phyloP scores from a whole-genome alignment of 2,113 vertebrate genomes.

The Cynoglossus semilaevis region DNA sequence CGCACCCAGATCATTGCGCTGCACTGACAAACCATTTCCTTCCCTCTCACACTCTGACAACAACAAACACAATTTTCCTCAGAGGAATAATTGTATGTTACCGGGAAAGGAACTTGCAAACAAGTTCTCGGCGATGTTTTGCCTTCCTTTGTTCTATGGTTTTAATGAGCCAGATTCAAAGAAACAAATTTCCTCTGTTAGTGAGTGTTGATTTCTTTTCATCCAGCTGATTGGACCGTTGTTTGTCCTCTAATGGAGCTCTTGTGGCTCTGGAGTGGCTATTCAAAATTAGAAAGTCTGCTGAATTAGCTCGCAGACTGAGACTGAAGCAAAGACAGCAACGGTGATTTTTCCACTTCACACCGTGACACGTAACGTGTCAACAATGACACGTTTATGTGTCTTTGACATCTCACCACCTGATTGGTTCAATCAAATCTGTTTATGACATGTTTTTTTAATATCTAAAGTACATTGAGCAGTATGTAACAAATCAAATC shows the following conservation, averaged over 20 bases:
- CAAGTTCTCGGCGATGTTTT: background rate
- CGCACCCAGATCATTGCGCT: slow-evolving; percentile 1
- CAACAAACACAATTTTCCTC: background rate
- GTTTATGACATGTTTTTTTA: too few relatives aligned
- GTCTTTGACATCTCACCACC: too few relatives aligned
- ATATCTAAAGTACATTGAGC: too few relatives aligned
- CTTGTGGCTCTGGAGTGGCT: slow-evolving; percentile 16
- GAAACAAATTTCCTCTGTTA: background rate
- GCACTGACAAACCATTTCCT: background rate
- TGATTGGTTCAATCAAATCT: too few relatives aligned
- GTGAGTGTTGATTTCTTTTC: slow-evolving; percentile 33
- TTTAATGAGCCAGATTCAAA: slow-evolving; percentile 16
- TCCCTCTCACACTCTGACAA: background rate
- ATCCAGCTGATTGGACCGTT: slow-evolving; percentile 18
- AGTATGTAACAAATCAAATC: too few relatives aligned
- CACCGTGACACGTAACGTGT: too few relatives aligned
- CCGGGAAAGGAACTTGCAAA: slow-evolving; percentile 10
- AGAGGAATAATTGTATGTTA: background rate
- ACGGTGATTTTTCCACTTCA: slow-evolving; percentile 1
- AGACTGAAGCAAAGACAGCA: slow-evolving; percentile 1
- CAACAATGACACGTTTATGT: too few relatives aligned
- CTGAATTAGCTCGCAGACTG: slow-evolving; percentile 15
- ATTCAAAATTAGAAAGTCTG: slow-evolving; percentile 11
- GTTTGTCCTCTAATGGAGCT: slow-evolving; percentile 40
- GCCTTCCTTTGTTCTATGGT: background rate